Base-by-base conservation (phyloP, 2,888 invertebrate species). In the Choreutis nemorana region DNA sequence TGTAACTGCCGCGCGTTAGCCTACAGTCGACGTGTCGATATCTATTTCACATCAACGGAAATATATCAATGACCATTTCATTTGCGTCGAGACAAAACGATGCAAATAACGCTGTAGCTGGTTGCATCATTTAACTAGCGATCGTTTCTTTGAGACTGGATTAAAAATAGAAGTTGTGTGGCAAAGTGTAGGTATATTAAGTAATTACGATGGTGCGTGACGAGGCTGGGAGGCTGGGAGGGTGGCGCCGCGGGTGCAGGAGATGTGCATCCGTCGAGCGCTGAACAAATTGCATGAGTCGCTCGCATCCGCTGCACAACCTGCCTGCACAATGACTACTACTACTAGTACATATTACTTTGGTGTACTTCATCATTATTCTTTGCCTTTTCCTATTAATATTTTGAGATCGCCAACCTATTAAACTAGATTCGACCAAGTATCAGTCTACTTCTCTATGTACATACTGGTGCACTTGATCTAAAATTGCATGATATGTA, bases 1-100 rank as follows among this genome's bases (percentile, higher is more conserved):
- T 75, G 77, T 78, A 68, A 70, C 73, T 65, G 67, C 62, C 49
- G 59, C 51, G 54, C 58, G 46, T 62, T 64, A 60, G 64, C 59
- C 61, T 61, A 53, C 60, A 45, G 42, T 50, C 41, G 49, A 48
- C 48, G 63, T 63, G 55, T 57, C 51, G 46, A 47, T 68, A 67
- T 68, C 65, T 66, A 73, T 68, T 65, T 60, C 52, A 57, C 50
- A 52, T 59, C 59, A 54, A 49, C 50, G 61, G 48, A 61, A 60
- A 67, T 63, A 61, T 62, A 61, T 58, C 55, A 50, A 47, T 55
- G 53, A 42, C 40, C 42, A 54, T 59, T 60, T n/a, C n/a, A n/a
- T 58, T 58, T 53, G 44, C 47, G 44, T 51, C 52, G 54, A 53
- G 33, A 37, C 48, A 48, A 46, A 48, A n/a, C n/a, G n/a, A n/a